Conservation (phyloP, 2,888 invertebrate species). For the Pilophorus perplexus region DNA sequence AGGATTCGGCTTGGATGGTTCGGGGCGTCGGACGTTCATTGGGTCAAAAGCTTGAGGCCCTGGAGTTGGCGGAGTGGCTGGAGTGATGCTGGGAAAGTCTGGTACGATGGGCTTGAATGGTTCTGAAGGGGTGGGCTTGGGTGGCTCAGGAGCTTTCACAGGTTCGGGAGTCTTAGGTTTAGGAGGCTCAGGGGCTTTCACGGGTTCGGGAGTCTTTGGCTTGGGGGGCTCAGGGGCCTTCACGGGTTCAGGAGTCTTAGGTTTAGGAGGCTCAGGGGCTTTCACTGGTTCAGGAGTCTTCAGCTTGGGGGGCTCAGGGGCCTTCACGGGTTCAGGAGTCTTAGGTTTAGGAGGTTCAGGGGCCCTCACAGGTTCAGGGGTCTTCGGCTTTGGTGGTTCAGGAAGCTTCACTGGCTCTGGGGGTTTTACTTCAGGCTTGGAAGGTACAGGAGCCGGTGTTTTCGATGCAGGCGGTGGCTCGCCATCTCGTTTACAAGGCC, state of each 20-base stretch:
- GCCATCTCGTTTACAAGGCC: slow-evolving; percentile 24
- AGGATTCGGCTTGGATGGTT: slow-evolving; percentile 21
- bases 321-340: slow-evolving; percentile 15
- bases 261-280: slow-evolving; percentile 7
- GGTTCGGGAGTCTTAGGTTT: slow-evolving; percentile 8
- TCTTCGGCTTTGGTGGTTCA: slow-evolving; percentile 17
- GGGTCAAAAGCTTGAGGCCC: slow-evolving; percentile 11
- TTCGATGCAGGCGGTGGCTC: slow-evolving; percentile 12
- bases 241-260: slow-evolving; percentile 19
- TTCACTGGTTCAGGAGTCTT: slow-evolving; percentile 23
- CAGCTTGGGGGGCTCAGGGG: slow-evolving; percentile 16
- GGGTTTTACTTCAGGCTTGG: neutral
- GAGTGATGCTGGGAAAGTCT: slow-evolving; percentile 20
- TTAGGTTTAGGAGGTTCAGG: slow-evolving; percentile 14
- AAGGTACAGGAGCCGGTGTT: neutral
- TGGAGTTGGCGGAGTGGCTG: slow-evolving; percentile 13
- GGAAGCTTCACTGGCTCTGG: slow-evolving; percentile 17
- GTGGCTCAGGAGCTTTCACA: slow-evolving; percentile 35
- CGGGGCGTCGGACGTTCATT: neutral
- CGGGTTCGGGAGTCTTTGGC: neutral
- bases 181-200: slow-evolving; percentile 8
- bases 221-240: neutral
- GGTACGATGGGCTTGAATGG: neutral
- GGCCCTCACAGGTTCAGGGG: slow-evolving; percentile 10
- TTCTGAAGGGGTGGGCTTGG: slow-evolving; percentile 30